Evolutionary conservation across 2,888 invertebrate species (phyloP).

Genomic region (Chydorus sphaericus): DNA sequence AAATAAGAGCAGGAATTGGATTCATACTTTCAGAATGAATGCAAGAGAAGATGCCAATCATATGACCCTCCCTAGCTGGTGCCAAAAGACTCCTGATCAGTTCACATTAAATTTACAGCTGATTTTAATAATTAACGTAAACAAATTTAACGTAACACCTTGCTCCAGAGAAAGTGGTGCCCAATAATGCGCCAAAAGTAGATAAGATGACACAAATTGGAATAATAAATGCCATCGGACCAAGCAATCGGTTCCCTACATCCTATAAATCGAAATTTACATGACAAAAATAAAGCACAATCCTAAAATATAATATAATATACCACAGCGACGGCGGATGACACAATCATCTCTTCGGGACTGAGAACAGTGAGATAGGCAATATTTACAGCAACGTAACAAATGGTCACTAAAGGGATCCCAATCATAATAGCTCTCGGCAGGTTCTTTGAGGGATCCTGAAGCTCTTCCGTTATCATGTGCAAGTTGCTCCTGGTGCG

Average conservation of each 20-base stretch:
- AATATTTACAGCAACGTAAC: slow-evolving; percentile 70
- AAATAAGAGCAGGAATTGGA: slow-evolving; percentile 83
- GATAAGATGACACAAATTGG: slow-evolving; percentile 85
- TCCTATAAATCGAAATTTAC: too few relatives aligned
- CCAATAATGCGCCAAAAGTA: slow-evolving; percentile 86
- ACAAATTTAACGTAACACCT: slow-evolving; percentile 38
- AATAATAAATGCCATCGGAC: slow-evolving; percentile 84
- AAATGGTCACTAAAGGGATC: slow-evolving; percentile 60
- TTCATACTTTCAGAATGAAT: slow-evolving; percentile 80
- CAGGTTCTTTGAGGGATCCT: slow-evolving; percentile 80
- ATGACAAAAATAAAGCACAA: too few relatives aligned
- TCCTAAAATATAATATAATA: too few relatives aligned
- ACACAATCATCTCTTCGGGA: slow-evolving; percentile 45
- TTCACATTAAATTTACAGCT: background rate
- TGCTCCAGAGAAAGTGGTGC: slow-evolving; percentile 83
- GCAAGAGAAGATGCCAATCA: slow-evolving; percentile 77
- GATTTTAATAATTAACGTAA: background rate
- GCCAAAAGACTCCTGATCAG: slow-evolving; percentile 28
- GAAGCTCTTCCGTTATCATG: slow-evolving; percentile 97
- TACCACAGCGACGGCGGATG: slow-evolving; percentile 77
- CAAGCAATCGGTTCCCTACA: slow-evolving; percentile 74
- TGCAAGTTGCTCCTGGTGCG: slow-evolving; percentile 79
- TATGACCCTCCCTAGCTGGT: slow-evolving; percentile 60
- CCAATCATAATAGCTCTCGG: slow-evolving; percentile 64
- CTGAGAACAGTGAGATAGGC: slow-evolving; percentile 69